phyloP scores from a whole-genome alignment of 2,888 invertebrate species.

The Myopa tessellatipennis region DNA sequence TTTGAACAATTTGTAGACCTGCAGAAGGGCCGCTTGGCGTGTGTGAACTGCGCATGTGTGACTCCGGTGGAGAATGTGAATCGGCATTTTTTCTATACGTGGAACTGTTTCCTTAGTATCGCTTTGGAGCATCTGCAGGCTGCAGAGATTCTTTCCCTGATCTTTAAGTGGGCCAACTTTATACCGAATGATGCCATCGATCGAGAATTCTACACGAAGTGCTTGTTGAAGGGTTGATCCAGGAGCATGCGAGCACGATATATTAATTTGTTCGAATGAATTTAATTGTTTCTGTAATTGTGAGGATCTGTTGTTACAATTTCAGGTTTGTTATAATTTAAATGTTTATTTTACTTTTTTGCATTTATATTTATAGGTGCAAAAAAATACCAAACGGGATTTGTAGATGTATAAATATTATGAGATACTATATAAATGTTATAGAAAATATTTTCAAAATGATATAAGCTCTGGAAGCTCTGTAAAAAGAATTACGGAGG shows the following conservation, averaged over 20 bases:
- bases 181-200: slow-evolving; percentile 67
- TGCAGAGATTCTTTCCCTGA: slow-evolving; percentile 60
- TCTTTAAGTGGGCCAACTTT: slow-evolving; percentile 65
- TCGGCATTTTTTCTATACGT: slow-evolving; percentile 66
- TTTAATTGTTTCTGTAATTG: no score
- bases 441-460: no score
- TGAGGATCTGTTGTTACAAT: no score
- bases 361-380: no score
- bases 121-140: slow-evolving; percentile 63
- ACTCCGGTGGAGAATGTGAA: slow-evolving; percentile 61
- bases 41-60: slow-evolving; percentile 64
- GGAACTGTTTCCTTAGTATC: slow-evolving; percentile 66
- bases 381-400: no score
- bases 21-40: slow-evolving; percentile 63
- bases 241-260: not conserved
- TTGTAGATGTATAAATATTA: no score
- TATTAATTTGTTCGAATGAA: no score
- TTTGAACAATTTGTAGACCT: slow-evolving; percentile 66
- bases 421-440: no score
- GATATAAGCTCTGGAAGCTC: no score
- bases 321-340: no score
- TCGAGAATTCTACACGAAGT: slow-evolving; percentile 65
- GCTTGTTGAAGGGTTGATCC: slow-evolving; percentile 61
- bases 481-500: no score
- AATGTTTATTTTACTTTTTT: no score